These are phyloP conservation scores for Eunapius fragilis DNA, from an alignment of 37 sponge, comb jelly and placozoan genomes.

Conservation along the genomic window DNA sequence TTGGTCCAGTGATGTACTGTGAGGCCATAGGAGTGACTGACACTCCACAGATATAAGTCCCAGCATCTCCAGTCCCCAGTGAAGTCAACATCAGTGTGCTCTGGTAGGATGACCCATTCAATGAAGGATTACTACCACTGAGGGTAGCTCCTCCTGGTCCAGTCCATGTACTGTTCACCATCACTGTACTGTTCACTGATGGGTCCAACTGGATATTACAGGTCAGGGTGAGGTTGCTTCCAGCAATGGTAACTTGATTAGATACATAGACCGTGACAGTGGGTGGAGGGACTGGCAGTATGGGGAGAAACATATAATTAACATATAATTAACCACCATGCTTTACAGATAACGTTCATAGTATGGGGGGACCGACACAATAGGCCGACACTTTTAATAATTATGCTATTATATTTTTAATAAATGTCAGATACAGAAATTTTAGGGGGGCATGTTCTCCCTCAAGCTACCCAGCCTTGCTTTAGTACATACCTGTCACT, in stretches of 20 bases:
- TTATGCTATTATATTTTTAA: no score
- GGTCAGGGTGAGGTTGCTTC: not conserved
- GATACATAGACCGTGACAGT: not conserved
- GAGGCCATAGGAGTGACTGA: not conserved
- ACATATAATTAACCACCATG: no score
- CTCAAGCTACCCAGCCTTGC: no score
- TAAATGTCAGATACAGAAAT: no score
- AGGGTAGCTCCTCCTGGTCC: not conserved
- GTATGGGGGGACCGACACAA: no score
- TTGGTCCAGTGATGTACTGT: not conserved
- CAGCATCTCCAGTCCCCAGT: not conserved
- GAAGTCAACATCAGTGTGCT: not conserved
- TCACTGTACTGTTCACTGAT: not conserved
- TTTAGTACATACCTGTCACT: not conserved
- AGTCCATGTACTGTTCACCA: not conserved
- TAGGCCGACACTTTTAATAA: no score
- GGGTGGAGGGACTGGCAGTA: not conserved
- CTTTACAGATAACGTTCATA: no score
- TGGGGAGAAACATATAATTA: not conserved
- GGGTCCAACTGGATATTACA: not conserved
- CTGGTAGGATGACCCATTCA: not conserved
- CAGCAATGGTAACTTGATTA: not conserved
- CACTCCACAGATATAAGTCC: not conserved
- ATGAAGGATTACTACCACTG: not conserved
- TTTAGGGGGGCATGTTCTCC: no score